These are phyloP conservation scores for Theristicus caerulescens DNA, from an alignment of 2,113 vertebrate genomes.

Conservation along the genomic window DNA sequence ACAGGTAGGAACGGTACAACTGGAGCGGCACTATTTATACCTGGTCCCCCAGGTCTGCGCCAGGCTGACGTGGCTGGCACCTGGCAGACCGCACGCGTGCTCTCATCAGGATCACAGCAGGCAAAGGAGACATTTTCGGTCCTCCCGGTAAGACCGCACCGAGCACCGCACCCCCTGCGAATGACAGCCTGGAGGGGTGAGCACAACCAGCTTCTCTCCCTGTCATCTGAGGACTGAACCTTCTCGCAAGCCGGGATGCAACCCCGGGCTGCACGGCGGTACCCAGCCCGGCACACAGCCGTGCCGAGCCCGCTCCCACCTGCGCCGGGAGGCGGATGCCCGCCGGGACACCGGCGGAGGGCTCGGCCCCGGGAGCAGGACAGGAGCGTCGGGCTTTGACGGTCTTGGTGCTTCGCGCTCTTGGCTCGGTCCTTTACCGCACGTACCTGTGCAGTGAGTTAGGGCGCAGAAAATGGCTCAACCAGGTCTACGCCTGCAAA, in stretches of 20 bases:
- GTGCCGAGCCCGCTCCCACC: accelerated
- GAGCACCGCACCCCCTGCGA: neutral
- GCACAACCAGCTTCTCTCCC: neutral
- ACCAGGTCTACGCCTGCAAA: neutral
- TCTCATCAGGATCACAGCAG: neutral
- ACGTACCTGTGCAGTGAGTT: neutral
- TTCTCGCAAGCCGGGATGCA: accelerated
- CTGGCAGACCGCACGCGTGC: neutral
- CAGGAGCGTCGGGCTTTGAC: accelerated
- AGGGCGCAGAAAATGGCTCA: neutral
- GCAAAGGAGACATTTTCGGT: neutral
- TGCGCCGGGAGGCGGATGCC: accelerated
- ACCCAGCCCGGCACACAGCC: neutral
- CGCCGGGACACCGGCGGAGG: accelerated
- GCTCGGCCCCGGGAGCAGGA: accelerated
- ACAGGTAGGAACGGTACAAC: neutral
- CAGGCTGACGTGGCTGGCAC: neutral
- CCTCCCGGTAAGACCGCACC: neutral
- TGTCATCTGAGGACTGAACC: neutral
- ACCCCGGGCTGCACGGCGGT: accelerated
- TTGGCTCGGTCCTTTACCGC: accelerated
- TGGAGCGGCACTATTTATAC: accelerated
- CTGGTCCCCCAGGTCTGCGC: neutral
- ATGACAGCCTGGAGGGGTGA: accelerated
- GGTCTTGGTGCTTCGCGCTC: neutral